A percentile compares a stretch with the other conserved stretches of the same genome.
Evolutionary conservation across 2,888 invertebrate genomes (phyloP).

Genomic region (Choristoneura rosaceana): DNA sequence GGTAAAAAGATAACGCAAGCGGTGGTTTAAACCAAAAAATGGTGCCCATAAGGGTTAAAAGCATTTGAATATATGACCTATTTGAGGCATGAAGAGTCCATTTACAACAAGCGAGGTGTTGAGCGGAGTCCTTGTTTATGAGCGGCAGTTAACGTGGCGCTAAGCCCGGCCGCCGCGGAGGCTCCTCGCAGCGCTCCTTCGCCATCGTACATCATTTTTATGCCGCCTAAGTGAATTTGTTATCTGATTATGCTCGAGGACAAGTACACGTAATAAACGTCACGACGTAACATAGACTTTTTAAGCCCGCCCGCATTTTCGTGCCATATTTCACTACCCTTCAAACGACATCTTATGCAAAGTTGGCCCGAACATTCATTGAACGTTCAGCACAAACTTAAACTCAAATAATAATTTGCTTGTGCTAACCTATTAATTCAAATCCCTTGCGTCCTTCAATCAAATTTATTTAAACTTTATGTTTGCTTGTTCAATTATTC

Average conservation of each 20-base stretch:
- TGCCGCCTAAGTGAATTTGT: constrained; percentile 64
- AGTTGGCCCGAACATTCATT: constrained; percentile 4
- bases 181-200: constrained; percentile 47
- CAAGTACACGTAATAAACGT: constrained; percentile 61
- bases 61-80: constrained; percentile 8
- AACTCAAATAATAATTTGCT: constrained; percentile 30
- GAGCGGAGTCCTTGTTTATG: constrained; percentile 69
- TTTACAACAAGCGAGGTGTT: constrained; percentile 72
- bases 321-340: constrained; percentile 3
- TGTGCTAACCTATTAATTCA: constrained; percentile 24
- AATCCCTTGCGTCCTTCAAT: constrained; percentile 16
- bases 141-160: constrained; percentile 66
- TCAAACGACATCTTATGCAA: background rate
- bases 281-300: constrained; percentile 48
- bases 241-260: constrained; percentile 62
- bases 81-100: constrained; percentile 66
- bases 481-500: constrained; percentile 34
- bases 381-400: constrained; percentile 5
- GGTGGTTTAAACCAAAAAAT: background rate
- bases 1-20: background rate
- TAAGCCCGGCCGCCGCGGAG: constrained; percentile 48
- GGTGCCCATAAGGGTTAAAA: background rate
- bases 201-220: constrained; percentile 56
- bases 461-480: constrained; percentile 20
- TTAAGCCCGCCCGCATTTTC: constrained; percentile 15